phyloP scores from a whole-genome alignment of 2,888 invertebrate genomes.

The Yponomeuta evonymella region DNA sequence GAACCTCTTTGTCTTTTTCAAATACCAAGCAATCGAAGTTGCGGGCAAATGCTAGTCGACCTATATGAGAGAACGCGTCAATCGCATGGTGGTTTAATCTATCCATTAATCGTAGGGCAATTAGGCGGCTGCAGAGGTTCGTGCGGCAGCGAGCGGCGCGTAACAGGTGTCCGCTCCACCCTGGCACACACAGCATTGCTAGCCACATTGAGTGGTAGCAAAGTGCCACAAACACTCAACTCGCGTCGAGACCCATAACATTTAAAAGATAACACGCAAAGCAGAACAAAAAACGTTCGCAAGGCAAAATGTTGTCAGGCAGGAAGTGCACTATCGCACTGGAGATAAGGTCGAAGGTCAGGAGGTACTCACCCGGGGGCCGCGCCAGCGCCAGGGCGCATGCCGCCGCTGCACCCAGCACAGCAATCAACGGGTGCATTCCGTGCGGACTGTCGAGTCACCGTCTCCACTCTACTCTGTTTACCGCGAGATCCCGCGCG shows the following conservation, averaged over 20 bases:
- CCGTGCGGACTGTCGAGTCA: slow-evolving; percentile 21
- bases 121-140: background rate
- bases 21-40: too few species aligned
- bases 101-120: background rate
- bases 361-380: slow-evolving; percentile 44
- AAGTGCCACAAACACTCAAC: background rate
- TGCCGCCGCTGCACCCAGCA: slow-evolving; percentile 40
- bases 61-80: too few species aligned
- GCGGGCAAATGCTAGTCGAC: too few species aligned
- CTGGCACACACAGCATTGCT: background rate
- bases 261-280: background rate
- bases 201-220: background rate
- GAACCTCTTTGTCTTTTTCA: too few species aligned
- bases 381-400: slow-evolving; percentile 38
- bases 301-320: background rate
- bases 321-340: background rate
- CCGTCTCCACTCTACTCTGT: slow-evolving; percentile 10
- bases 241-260: background rate
- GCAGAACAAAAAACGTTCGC: background rate
- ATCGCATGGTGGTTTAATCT: too few species aligned
- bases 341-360: background rate
- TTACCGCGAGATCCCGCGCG: slow-evolving; percentile 11
- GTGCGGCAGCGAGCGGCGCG: background rate
- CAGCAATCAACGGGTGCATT: slow-evolving; percentile 46
- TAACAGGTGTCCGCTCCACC: background rate